Conservation (phyloP, 2,113 vertebrate genomes). For the Rhea americana region DNA sequence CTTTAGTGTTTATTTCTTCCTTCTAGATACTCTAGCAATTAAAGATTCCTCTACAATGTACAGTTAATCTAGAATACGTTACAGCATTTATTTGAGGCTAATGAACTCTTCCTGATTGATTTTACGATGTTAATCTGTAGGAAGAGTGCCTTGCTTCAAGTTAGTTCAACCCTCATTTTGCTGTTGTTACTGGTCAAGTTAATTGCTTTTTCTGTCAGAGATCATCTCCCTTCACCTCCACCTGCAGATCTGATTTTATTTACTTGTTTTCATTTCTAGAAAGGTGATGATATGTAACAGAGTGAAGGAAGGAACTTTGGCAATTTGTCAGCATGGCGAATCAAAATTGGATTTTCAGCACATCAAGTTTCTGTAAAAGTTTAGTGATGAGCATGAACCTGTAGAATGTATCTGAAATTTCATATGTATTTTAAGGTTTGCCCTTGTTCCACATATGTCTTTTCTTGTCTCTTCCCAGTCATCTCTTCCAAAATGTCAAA, state of each 20-base stretch:
- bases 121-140: background rate
- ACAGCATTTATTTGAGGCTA: background rate
- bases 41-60: background rate
- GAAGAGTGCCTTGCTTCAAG: background rate
- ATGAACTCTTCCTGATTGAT: background rate
- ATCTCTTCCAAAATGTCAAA: background rate
- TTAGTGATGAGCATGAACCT: background rate
- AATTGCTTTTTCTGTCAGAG: background rate
- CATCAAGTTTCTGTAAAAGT: background rate
- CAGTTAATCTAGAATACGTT: background rate
- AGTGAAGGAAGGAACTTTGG: background rate
- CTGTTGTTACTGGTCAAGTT: background rate
- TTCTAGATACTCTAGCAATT: background rate
- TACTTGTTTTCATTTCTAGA: background rate
- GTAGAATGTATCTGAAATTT: background rate
- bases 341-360: background rate
- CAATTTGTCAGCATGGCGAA: background rate
- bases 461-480: background rate
- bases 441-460: background rate
- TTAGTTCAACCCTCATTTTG: background rate
- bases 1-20: background rate
- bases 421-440: background rate
- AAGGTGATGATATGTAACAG: background rate
- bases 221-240: background rate
- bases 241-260: background rate